Evolutionary conservation across 2,797 vertebrate genomes (phyloP), one percentile per base, ranked within the genome.

Genomic region (Amazona finschi): DNA sequence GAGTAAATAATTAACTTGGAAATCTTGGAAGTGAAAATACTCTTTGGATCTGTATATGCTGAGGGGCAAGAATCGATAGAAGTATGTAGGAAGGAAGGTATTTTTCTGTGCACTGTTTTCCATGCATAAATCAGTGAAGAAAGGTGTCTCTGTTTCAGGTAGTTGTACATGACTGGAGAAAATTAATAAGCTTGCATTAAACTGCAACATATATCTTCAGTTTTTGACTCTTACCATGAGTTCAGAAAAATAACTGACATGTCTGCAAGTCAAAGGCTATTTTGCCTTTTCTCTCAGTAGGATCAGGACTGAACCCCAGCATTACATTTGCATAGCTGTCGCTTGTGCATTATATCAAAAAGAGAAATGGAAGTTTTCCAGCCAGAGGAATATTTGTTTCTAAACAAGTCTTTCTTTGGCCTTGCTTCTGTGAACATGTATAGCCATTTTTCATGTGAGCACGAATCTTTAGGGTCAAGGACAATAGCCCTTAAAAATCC

Each of bases 1-100:
- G 75, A 49, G 60, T 85, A 90, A 95, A 92, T 43, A 15, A 81
- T 94, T 91, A 95, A 86, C 73, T 46, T 49, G 3, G 11, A 86
- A 86, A 80, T 71, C 92, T 31, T 92, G 43, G 58, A 82, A 94
- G 60, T 49, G 44, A 88, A 75, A 92, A 72, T 77, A 13, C 39
- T n/a, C 0, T 60, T 86, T 92, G 55, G 50, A 57, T 43, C 50
- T 43, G 9, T 58, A 43, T 24, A 27, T 55, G 52, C 52, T 44
- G 36, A 66, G 25, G 50, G 47, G 65, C 49, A 78, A 84, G 83
- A 84, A 87, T 66, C 17, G 27, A 17, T 53, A 4, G 12, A 77
- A 87, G 38, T 47, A 6, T 72, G 55, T 61, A 89, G 69, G 81
- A 86, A 82, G 66, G 67, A 86, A 85, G 60, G 30, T 89, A 55